Evolutionary conservation across 1,140 invertebrate genomes (phyloP).

Genomic region (Trichonephila clavipes): DNA sequence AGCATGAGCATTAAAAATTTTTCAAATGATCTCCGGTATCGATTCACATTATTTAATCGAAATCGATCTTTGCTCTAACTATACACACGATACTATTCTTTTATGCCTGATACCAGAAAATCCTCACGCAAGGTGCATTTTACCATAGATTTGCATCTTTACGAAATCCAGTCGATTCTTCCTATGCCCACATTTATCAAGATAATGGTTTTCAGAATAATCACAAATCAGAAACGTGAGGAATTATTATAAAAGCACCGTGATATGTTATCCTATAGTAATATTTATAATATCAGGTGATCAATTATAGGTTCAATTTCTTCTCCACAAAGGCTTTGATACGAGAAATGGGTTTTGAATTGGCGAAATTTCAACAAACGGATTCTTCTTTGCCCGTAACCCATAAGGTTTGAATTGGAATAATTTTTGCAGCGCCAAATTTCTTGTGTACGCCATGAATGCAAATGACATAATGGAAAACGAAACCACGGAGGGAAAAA

Average conservation of each 20-base stretch:
- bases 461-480: conserved; percentile 4
- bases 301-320: not conserved
- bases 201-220: conserved; percentile 37
- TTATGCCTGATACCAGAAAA: not conserved
- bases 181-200: not conserved
- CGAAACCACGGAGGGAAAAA: not conserved
- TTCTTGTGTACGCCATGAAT: not conserved
- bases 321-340: no score
- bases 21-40: not conserved
- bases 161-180: not conserved
- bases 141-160: not conserved
- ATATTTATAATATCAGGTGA: not conserved
- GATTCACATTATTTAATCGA: conserved; percentile 11
- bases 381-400: not conserved
- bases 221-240: conserved; percentile 45
- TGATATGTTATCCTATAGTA: not conserved
- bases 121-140: not conserved
- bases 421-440: not conserved
- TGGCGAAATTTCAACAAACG: not conserved
- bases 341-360: not conserved
- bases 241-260: conserved; percentile 11
- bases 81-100: not conserved
- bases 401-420: not conserved
- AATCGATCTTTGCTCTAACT: not conserved
- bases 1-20: not conserved